phyloP scores from a whole-genome alignment of 1,140 invertebrate species.

The Meteorus sp. region DNA sequence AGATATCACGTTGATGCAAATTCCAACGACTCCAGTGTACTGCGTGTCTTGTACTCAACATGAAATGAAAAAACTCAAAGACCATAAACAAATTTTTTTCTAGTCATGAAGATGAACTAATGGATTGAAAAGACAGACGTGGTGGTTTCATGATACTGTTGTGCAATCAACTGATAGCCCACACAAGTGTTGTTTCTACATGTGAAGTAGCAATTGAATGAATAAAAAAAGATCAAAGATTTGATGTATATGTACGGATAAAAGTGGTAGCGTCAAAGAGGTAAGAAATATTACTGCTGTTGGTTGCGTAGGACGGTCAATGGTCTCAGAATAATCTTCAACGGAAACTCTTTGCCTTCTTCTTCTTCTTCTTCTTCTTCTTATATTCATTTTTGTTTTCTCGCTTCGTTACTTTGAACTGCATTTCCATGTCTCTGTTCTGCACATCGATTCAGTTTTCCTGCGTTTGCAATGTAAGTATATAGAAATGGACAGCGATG shows the following conservation, averaged over 20 bases:
- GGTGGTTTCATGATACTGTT: no score
- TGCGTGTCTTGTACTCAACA: no score
- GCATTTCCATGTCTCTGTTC: no score
- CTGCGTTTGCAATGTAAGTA: conserved; percentile 15
- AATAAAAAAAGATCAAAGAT: background rate
- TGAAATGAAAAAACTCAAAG: no score
- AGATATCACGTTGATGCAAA: no score
- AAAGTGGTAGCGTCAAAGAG: background rate
- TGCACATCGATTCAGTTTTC: conserved; percentile 18
- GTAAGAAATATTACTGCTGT: conserved; percentile 25
- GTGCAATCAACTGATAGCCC: no score
- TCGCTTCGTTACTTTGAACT: background rate
- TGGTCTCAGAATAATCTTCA: conserved; percentile 28
- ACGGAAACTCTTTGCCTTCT: background rate
- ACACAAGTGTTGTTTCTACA: no score
- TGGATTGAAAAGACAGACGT: background rate
- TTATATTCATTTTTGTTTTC: background rate
- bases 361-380: background rate
- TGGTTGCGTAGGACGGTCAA: conserved; percentile 38
- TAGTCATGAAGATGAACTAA: background rate
- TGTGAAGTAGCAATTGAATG: no score
- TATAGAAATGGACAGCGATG: no score
- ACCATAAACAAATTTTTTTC: no score
- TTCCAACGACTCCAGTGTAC: no score
- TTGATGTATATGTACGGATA: background rate